Percentiles rank a stretch among this genome's conserved stretches.
phyloP scores from a whole-genome alignment of 2,113 vertebrate species.

The Rhinoderma darwinii region DNA sequence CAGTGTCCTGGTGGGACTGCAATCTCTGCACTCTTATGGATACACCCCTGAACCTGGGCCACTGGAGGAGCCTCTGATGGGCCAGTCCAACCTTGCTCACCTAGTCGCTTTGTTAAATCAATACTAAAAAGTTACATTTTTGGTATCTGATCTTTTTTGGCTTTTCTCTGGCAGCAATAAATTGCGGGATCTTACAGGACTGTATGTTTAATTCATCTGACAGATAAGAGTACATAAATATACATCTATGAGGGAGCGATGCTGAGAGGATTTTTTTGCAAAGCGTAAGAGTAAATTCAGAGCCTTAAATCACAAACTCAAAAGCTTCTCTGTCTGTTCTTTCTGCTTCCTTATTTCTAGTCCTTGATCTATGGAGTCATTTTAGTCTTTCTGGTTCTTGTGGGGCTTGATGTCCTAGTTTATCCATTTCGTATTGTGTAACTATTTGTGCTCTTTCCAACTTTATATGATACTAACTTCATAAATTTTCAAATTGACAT shows the following conservation, averaged over 20 bases:
- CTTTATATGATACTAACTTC: background rate
- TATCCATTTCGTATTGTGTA: slow-evolving; percentile 6
- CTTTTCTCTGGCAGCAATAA: slow-evolving; percentile 13
- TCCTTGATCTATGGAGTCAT: slow-evolving; percentile 38
- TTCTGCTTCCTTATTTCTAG: slow-evolving; percentile 1
- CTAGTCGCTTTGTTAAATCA: background rate
- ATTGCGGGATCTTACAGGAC: background rate
- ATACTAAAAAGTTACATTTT: background rate
- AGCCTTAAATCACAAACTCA: slow-evolving; percentile 46
- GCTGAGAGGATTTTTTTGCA: slow-evolving; percentile 12
- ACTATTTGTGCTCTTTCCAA: background rate
- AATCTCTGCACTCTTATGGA: no score
- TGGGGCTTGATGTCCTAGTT: background rate
- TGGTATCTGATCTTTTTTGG: background rate
- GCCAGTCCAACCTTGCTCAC: background rate
- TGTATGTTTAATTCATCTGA: slow-evolving; percentile 56
- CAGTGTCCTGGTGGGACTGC: no score
- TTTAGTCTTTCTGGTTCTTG: background rate
- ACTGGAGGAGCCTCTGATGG: background rate
- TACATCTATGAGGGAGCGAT: slow-evolving; percentile 34
- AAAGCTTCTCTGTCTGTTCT: slow-evolving; percentile 4
- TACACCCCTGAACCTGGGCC: background rate
- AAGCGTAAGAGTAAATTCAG: slow-evolving; percentile 16
- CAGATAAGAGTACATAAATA: slow-evolving; percentile 58
- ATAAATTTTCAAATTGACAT: background rate